A percentile compares a stretch with the other conserved stretches of the same genome.
phyloP scores from a whole-genome alignment of 2,888 invertebrate genomes.

The Cryptus armator region DNA sequence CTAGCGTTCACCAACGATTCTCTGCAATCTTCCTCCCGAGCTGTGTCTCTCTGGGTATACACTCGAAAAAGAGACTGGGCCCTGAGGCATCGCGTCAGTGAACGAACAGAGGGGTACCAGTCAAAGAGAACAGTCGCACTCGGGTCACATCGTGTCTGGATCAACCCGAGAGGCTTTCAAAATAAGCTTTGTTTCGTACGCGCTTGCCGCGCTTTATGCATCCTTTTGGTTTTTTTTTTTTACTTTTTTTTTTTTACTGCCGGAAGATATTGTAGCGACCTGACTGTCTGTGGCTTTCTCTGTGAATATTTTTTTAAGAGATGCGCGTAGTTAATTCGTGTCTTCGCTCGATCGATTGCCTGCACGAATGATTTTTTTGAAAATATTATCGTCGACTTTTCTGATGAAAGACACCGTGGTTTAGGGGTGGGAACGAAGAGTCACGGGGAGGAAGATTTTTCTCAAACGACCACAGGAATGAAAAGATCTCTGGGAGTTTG shows the following conservation, averaged over 20 bases:
- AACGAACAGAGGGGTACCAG: conserved; percentile 56
- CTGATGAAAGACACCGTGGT: conserved; percentile 19
- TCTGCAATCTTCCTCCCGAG: conserved; percentile 45
- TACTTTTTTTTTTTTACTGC: conserved; percentile 33
- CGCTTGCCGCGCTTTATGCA: conserved; percentile 40
- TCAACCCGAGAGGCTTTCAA: conserved; percentile 62
- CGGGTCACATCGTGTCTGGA: conserved; percentile 62
- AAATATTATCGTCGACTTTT: conserved; percentile 9
- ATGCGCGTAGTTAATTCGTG: background rate
- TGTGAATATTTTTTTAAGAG: background rate
- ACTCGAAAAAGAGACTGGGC: conserved; percentile 54
- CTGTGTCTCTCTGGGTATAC: conserved; percentile 52
- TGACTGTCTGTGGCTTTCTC: too few species aligned
- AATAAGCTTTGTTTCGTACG: conserved; percentile 65
- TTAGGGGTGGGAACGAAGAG: conserved; percentile 13
- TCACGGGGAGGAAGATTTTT: conserved; percentile 39
- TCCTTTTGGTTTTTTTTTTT: conserved; percentile 42
- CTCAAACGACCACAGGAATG: conserved; percentile 53
- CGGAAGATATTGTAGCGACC: conserved; percentile 20
- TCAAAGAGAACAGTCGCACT: conserved; percentile 67
- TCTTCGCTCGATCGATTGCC: background rate
- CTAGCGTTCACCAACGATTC: conserved; percentile 58
- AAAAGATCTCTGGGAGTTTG: conserved; percentile 57
- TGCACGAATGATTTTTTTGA: background rate
- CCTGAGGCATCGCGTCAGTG: conserved; percentile 55